phyloP scores from a whole-genome alignment of 2,113 vertebrate genomes.

The Corynorhinus townsendii region DNA sequence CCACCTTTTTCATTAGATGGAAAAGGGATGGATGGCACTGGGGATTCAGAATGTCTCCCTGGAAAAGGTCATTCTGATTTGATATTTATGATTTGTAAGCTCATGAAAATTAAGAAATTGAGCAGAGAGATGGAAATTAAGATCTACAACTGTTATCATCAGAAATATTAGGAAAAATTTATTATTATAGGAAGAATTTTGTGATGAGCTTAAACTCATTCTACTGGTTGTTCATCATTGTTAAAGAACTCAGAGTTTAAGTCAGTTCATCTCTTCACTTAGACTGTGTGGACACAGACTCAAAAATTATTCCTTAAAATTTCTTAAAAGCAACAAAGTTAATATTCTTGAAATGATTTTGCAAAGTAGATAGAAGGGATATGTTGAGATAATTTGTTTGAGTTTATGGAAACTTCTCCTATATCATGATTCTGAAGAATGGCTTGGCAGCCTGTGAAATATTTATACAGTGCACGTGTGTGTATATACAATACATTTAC shows the following conservation, averaged over 20 bases:
- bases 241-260: not conserved
- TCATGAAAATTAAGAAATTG: not conserved
- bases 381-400: slow-evolving; percentile 29
- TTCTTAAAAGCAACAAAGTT: slow-evolving; percentile 49
- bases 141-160: not conserved
- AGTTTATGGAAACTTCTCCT: not conserved
- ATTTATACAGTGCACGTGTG: slow-evolving; percentile 48
- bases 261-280: not conserved
- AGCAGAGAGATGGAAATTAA: not conserved
- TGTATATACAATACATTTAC: not conserved
- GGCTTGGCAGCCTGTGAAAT: not conserved
- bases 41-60: not conserved
- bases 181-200: not conserved
- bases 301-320: slow-evolving; percentile 11
- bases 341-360: slow-evolving; percentile 38
- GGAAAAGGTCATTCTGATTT: not conserved
- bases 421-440: not conserved
- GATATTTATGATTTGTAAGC: not conserved
- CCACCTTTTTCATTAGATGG: not conserved
- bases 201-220: not conserved
- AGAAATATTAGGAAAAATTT: not conserved
- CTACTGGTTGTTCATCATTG: not conserved
- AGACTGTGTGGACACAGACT: not conserved
- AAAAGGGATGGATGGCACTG: not conserved
- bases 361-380: slow-evolving; percentile 42